phyloP scores from a whole-genome alignment of 2,797 vertebrate genomes.

The Hephaestus fuliginosus region DNA sequence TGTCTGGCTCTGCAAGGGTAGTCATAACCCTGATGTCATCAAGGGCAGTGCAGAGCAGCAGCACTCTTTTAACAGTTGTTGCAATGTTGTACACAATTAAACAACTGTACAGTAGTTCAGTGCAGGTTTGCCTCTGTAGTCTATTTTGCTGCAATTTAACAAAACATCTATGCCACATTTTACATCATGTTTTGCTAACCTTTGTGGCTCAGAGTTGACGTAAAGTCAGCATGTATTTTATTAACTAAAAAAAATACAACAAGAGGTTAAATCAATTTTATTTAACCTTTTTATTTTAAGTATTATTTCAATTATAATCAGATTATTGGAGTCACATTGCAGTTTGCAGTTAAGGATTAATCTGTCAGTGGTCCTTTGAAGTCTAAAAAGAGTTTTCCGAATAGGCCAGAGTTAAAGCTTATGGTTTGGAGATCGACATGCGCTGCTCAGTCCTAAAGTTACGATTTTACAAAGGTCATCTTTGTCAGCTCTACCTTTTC shows the following conservation, averaged over 20 bases:
- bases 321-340: neutral
- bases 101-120: neutral
- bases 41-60: slow-evolving; percentile 30
- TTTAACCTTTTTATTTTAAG: neutral
- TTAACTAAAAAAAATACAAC: neutral
- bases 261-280: neutral
- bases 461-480: slow-evolving; percentile 55
- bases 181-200: neutral
- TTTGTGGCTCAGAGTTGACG: neutral
- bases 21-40: slow-evolving; percentile 38
- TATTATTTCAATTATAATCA: neutral
- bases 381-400: neutral
- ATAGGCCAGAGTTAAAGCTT: neutral
- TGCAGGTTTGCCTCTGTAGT: neutral
- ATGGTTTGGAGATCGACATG: neutral
- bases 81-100: no score
- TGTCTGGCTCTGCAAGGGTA: slow-evolving; percentile 24
- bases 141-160: neutral
- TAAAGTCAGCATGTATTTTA: neutral
- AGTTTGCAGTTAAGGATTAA: neutral
- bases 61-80: slow-evolving; percentile 26
- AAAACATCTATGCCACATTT: neutral
- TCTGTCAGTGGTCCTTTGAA: neutral
- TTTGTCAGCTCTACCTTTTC: slow-evolving; percentile 48
- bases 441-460: slow-evolving; percentile 22